A percentile compares a stretch with the other conserved stretches of the same genome.
phyloP scores from a whole-genome alignment of 2,797 vertebrate species.

The Chiropotes sagulatus region DNA sequence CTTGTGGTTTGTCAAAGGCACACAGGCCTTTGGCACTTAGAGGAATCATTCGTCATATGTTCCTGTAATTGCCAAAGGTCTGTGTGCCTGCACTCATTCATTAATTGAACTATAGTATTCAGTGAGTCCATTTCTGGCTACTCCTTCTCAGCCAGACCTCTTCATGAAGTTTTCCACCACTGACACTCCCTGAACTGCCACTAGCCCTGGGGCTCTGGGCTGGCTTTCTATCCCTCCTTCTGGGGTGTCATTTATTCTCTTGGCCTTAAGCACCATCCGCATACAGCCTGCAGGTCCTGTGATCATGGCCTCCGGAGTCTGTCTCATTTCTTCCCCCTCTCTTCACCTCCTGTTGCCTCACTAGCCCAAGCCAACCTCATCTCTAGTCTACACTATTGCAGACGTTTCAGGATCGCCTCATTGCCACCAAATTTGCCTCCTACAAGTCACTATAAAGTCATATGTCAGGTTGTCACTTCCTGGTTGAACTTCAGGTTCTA shows the following conservation, averaged over 20 bases:
- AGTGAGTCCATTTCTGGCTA: neutral
- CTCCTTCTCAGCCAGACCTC: neutral
- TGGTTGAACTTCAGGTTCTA: neutral
- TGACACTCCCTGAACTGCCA: neutral
- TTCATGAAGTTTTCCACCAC: neutral
- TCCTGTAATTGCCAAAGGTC: neutral
- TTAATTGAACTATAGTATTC: neutral
- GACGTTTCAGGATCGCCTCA: neutral
- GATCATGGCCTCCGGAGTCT: neutral
- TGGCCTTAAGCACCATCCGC: neutral
- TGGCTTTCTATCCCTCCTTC: neutral
- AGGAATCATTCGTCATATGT: rapidly evolving
- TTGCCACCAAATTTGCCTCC: neutral
- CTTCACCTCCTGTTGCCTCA: neutral
- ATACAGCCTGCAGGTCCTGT: neutral
- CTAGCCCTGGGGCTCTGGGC: neutral
- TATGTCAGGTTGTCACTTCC: neutral
- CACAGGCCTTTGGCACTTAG: neutral
- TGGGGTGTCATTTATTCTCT: neutral
- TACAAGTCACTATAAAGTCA: neutral
- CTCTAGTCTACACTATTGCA: neutral
- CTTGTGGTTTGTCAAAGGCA: neutral
- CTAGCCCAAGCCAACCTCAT: neutral
- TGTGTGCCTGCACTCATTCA: neutral
- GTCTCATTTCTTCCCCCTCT: neutral